phyloP scores from a whole-genome alignment of 1,140 invertebrate species.

The Monochamus saltuarius region DNA sequence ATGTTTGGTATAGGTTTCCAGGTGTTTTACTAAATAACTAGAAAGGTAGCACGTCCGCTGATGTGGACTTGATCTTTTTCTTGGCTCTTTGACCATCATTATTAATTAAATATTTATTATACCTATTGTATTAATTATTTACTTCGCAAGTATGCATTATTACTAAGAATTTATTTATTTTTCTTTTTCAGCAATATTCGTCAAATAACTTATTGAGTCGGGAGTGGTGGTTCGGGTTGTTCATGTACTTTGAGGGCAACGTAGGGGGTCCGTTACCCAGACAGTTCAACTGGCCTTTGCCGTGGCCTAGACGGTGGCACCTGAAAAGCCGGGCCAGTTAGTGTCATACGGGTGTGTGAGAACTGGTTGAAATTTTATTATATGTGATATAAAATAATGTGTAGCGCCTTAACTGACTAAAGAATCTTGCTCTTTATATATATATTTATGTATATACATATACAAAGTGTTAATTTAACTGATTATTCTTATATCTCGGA shows the following conservation, averaged over 20 bases:
- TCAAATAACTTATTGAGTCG: constrained; percentile 53
- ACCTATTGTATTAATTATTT: too few relatives aligned
- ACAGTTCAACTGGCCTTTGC: constrained; percentile 83
- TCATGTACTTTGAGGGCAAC: constrained; percentile 84
- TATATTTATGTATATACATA: constrained; percentile 12
- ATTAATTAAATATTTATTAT: too few relatives aligned
- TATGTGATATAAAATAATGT: constrained; percentile 29
- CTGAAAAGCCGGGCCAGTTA: constrained; percentile 56
- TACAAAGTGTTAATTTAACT: constrained; percentile 22
- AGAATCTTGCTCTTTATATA: constrained; percentile 26
- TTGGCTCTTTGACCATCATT: too few relatives aligned
- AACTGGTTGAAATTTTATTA: constrained; percentile 23
- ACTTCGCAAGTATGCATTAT: too few relatives aligned
- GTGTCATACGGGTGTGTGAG: constrained; percentile 24
- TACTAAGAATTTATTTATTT: too few relatives aligned
- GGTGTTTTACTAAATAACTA: too few relatives aligned
- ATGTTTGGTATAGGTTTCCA: too few relatives aligned
- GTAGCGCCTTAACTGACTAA: constrained; percentile 32
- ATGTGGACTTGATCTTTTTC: too few relatives aligned
- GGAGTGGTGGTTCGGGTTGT: constrained; percentile 83
- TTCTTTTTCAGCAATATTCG: constrained; percentile 47
- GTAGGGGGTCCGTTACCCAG: constrained; percentile 75
- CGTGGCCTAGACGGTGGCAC: constrained; percentile 71
- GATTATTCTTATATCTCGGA: constrained; percentile 18
- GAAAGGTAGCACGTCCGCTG: too few relatives aligned